Evolutionary conservation across 2,113 vertebrate genomes (phyloP), one percentile per base, ranked within the genome.

Genomic region (Cyanoramphus novaezelandiae): DNA sequence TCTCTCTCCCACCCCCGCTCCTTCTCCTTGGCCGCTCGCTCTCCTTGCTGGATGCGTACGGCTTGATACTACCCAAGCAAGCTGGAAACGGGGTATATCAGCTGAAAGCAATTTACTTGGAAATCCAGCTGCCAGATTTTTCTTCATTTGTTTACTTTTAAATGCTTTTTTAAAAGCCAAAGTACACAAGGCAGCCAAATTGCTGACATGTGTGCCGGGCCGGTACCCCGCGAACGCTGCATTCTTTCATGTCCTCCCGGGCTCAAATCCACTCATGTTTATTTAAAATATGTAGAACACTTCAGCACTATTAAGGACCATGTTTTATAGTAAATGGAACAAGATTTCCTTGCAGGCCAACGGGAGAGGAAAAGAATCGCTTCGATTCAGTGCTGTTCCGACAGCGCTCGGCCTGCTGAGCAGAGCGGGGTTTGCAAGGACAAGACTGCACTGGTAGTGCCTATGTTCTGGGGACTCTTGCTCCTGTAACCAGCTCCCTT

Each of bases 121-220:
- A 98, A 98, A 98, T 97, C 97, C 99, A 99, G 98, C 99, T 99
- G 99, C 99, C 98, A 99, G 98, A 98, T 99, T 97, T 99, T 99
- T 98, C 98, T 99, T 98, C 98, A 98, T 98, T 99, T 98, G 98
- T 99, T 99, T 99, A 99, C 98, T 99, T 99, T 99, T 98, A 99
- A 99, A 99, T 98, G 98, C 98, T 99, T 98, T 98, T 98, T 97
- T 98, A 97, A 98, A 98, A 98, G 99, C 98, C 98, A 99, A 99
- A 99, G 99, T 98, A 99, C 98, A 99, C 99, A 99, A 99, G 98
- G 98, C 98, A 98, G 99, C 98, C 98, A 99, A 99, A 99, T 99
- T 99, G 98, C 98, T 98, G 99, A 99, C 99, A 99, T 99, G 98
- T 99, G 99, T 99, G 98, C 92, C 41, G 96, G 97, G 98, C 98